Evolutionary conservation across 2,113 vertebrate genomes (phyloP).

Genomic region (Perca schrenkii): DNA sequence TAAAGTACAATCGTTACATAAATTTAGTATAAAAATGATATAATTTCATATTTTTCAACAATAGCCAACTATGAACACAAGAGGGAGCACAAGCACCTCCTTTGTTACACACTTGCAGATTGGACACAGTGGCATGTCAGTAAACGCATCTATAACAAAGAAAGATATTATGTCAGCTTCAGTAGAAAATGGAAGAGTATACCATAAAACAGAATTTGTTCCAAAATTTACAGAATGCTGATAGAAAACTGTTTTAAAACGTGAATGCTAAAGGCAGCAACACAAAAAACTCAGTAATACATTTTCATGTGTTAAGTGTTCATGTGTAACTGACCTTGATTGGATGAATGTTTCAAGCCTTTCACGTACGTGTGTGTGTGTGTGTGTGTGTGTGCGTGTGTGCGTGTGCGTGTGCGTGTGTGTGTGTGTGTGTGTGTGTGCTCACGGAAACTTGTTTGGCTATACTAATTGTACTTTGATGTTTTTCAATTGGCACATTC

Average conservation of each 20-base stretch:
- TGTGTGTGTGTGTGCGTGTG: neutral
- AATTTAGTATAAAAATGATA: neutral
- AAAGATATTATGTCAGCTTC: neutral
- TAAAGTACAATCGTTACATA: neutral
- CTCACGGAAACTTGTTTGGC: too few relatives aligned
- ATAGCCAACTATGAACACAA: slow-evolving; percentile 52
- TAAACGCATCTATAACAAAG: neutral
- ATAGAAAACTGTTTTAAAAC: neutral
- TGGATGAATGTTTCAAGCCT: neutral
- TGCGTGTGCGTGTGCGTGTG: neutral
- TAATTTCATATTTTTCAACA: slow-evolving; percentile 4
- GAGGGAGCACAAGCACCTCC: slow-evolving; percentile 36
- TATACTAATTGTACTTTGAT: neutral
- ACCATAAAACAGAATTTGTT: neutral
- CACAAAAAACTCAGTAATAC: slow-evolving; percentile 1
- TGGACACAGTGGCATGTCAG: neutral
- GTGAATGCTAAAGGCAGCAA: neutral
- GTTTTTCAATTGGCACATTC: neutral
- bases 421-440: neutral
- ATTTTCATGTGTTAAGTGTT: neutral
- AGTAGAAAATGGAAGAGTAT: neutral
- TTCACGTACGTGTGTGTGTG: neutral
- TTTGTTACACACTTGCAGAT: slow-evolving; percentile 13
- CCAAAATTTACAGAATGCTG: neutral
- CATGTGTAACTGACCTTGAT: neutral